Evolutionary conservation across 1,140 invertebrate genomes (phyloP).

Genomic region (Hermetia illucens): DNA sequence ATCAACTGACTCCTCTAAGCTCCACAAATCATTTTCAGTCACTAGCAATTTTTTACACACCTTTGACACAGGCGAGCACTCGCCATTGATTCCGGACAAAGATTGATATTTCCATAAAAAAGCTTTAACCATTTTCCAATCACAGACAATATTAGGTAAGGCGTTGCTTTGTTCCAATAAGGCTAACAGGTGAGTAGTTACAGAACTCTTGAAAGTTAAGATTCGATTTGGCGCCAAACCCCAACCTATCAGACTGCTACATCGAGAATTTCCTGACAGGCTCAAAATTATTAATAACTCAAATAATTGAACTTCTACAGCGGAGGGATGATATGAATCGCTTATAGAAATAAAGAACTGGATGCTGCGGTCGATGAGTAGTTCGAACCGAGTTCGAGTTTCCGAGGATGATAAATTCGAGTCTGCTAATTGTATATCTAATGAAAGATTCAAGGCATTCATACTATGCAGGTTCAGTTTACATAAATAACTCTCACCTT

Average conservation of each 20-base stretch:
- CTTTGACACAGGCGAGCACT: background rate
- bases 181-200: no score
- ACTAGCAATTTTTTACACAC: background rate
- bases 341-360: conserved; percentile 22
- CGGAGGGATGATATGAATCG: conserved; percentile 14
- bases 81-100: background rate
- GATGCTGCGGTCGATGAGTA: conserved; percentile 21
- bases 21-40: conserved; percentile 23
- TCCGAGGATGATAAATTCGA: conserved; percentile 15
- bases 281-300: conserved; percentile 21
- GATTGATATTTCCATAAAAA: conserved; percentile 12
- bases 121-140: conserved; percentile 26
- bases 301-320: conserved; percentile 19
- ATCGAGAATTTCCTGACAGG: conserved; percentile 24
- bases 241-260: conserved; percentile 27
- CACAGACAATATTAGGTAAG: conserved; percentile 19
- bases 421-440: conserved; percentile 7
- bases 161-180: no score
- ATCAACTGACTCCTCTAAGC: conserved; percentile 21
- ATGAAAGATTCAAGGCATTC: conserved; percentile 1
- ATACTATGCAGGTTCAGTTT: no score
- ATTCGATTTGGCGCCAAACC: conserved; percentile 23
- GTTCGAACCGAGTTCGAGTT: conserved; percentile 18
- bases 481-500: conserved; percentile 4
- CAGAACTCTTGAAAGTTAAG: no score